Percentiles rank a stretch among this genome's conserved stretches.
Conservation (phyloP, 92 coral and sea anemone genomes). For the Heliopora coerulea region DNA sequence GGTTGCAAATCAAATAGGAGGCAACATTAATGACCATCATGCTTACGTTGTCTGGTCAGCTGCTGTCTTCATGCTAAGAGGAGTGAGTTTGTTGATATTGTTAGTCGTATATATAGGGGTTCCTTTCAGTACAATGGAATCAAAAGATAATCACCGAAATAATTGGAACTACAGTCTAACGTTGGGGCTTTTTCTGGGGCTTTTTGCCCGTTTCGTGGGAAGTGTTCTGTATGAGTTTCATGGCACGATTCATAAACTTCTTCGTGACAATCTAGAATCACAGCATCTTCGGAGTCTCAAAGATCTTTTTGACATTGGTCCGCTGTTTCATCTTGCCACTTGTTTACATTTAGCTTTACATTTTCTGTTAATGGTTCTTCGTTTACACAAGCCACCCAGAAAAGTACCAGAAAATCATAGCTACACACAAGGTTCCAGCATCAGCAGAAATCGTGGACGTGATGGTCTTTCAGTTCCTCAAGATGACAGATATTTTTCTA, state of each 20-base stretch:
- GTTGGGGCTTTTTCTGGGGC: slow-evolving; percentile 26
- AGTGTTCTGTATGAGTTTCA: slow-evolving; percentile 30
- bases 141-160: not conserved
- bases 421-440: too few species aligned
- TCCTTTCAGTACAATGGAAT: slow-evolving; percentile 19
- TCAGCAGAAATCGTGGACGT: too few species aligned
- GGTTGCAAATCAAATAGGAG: not conserved
- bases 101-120: slow-evolving; percentile 25
- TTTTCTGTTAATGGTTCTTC: slow-evolving; percentile 24
- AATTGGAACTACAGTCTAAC: slow-evolving; percentile 13
- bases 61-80: slow-evolving; percentile 1
- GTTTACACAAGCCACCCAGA: not conserved
- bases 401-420: not conserved
- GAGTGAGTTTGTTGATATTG: not conserved
- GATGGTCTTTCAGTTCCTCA: too few species aligned
- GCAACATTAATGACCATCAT: not conserved
- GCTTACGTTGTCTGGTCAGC: slow-evolving; percentile 26
- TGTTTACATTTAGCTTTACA: slow-evolving; percentile 31
- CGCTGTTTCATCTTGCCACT: slow-evolving; percentile 36
- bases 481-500: too few species aligned
- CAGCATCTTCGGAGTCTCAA: slow-evolving; percentile 21
- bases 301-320: slow-evolving; percentile 37
- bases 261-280: slow-evolving; percentile 4
- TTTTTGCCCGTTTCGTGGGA: slow-evolving; percentile 30
- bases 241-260: slow-evolving; percentile 24